Percentiles rank a stretch among this genome's conserved stretches.
Evolutionary conservation across 2,797 vertebrate genomes (phyloP).

Genomic region (Falco naumanni): DNA sequence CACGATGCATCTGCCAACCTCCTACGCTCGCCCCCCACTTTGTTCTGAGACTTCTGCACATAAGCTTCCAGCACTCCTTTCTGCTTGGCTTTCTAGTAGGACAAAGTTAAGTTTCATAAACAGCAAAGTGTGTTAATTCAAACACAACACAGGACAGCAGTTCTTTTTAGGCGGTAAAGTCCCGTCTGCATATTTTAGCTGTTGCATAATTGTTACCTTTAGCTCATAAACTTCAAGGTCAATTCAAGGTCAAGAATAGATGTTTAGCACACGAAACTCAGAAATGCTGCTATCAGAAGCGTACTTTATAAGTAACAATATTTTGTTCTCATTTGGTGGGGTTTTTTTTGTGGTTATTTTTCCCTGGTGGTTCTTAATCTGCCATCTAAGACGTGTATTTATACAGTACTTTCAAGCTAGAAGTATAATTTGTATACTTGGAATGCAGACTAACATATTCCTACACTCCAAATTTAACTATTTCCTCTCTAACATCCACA

Average conservation of each 20-base stretch:
- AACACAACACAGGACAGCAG: constrained; percentile 71
- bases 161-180: constrained; percentile 65
- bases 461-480: background rate
- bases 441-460: background rate
- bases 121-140: constrained; percentile 66
- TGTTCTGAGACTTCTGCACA: background rate
- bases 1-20: background rate
- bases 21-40: background rate
- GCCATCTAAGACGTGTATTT: background rate
- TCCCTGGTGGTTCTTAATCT: background rate
- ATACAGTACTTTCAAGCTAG: background rate
- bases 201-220: constrained; percentile 77
- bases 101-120: constrained; percentile 62
- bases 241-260: constrained; percentile 59
- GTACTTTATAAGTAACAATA: constrained; percentile 10
- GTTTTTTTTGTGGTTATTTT: background rate
- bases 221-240: constrained; percentile 75
- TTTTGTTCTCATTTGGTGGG: background rate
- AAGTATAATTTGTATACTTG: background rate
- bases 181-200: constrained; percentile 75
- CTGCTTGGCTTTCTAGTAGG: background rate
- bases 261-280: constrained; percentile 63
- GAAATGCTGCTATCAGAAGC: constrained; percentile 30
- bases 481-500: background rate
- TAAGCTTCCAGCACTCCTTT: background rate